Evolutionary conservation across 1,140 invertebrate species (phyloP).

Genomic region (Mylabris phalerata): DNA sequence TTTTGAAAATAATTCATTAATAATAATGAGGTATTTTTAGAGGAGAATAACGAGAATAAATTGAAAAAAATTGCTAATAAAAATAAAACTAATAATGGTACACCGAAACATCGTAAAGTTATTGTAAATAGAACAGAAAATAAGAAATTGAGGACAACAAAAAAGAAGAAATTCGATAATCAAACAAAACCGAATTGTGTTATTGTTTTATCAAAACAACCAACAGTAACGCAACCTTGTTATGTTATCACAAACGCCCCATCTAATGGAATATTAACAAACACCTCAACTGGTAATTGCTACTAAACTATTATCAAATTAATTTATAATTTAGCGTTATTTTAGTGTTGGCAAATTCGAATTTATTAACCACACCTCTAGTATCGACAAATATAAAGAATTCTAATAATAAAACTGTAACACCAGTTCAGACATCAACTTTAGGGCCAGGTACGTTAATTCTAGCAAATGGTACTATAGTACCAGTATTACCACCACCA

Average conservation of each 20-base stretch:
- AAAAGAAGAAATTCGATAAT: not conserved
- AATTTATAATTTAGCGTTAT: slow-evolving; percentile 8
- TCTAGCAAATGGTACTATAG: slow-evolving; percentile 32
- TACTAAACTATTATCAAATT: not conserved
- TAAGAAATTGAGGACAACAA: not conserved
- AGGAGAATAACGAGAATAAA: slow-evolving; percentile 8
- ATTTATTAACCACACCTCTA: slow-evolving; percentile 23
- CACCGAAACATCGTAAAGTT: slow-evolving; percentile 16
- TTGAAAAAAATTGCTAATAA: slow-evolving; percentile 2
- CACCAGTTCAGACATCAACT: slow-evolving; percentile 1
- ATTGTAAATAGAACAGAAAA: slow-evolving; percentile 6
- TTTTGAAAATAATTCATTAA: not conserved
- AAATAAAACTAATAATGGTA: slow-evolving; percentile 2
- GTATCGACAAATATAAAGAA: slow-evolving; percentile 24
- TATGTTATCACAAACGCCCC: slow-evolving; percentile 28
- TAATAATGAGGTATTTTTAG: slow-evolving; percentile 2
- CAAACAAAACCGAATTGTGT: slow-evolving; percentile 21
- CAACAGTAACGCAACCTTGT: slow-evolving; percentile 21
- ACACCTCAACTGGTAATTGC: slow-evolving; percentile 25
- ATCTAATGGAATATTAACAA: slow-evolving; percentile 15
- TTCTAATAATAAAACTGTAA: not conserved
- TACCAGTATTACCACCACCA: slow-evolving; percentile 27
- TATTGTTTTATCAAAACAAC: slow-evolving; percentile 21
- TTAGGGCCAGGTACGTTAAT: slow-evolving; percentile 35
- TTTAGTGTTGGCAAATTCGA: slow-evolving; percentile 31